Evolutionary conservation across 2,888 invertebrate species (phyloP).

Genomic region (Melinaea marsaeus): DNA sequence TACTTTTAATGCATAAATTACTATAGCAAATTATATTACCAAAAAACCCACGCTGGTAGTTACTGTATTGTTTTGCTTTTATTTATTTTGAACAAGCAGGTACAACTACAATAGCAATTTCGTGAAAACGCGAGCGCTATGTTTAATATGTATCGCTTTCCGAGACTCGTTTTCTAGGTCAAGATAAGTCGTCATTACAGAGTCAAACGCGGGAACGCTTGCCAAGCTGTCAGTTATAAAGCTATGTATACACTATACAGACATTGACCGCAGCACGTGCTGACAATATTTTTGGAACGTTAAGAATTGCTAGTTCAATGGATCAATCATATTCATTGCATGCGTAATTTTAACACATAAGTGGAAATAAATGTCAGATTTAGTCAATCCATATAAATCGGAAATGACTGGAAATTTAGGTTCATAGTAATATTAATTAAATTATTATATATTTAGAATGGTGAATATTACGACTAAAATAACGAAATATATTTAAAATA

Average conservation of each 20-base stretch:
- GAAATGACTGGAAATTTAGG: too few species aligned
- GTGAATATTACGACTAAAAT: too few species aligned
- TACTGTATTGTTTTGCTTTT: neutral
- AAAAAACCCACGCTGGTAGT: too few species aligned
- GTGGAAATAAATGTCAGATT: too few species aligned
- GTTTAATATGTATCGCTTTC: conserved; percentile 15
- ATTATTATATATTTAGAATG: too few species aligned
- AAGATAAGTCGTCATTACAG: conserved; percentile 25
- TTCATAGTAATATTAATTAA: too few species aligned
- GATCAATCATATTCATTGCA: too few species aligned
- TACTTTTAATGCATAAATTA: too few species aligned
- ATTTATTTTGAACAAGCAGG: neutral
- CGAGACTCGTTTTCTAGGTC: conserved; percentile 26
- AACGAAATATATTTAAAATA: too few species aligned
- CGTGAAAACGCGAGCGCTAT: neutral
- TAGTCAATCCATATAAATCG: too few species aligned
- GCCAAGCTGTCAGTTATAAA: conserved; percentile 22
- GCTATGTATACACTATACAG: conserved; percentile 10
- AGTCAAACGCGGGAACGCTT: conserved; percentile 16
- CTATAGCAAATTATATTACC: too few species aligned
- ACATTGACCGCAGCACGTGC: conserved; percentile 22
- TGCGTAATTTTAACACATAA: too few species aligned
- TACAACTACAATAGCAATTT: neutral
- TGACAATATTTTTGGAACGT: conserved; percentile 11
- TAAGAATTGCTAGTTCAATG: neutral